Conservation (phyloP, 2,888 invertebrate genomes). For the Tribolium freemani region DNA sequence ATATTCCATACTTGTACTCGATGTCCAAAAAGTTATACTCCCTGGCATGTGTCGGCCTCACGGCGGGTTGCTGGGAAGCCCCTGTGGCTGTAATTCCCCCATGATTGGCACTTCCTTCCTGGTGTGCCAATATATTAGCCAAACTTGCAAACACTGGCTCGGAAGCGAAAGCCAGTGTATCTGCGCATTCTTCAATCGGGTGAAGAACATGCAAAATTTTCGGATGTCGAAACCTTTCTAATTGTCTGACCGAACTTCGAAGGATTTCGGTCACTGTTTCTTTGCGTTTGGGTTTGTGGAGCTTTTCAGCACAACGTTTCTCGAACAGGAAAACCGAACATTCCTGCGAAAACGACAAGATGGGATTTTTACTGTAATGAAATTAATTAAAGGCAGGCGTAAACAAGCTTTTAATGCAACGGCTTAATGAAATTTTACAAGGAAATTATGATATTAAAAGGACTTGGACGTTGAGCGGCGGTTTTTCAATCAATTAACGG, state of each 20-base stretch:
- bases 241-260: slow-evolving; percentile 81
- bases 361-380: slow-evolving; percentile 10
- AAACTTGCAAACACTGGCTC: slow-evolving; percentile 92
- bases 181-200: slow-evolving; percentile 84
- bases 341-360: slow-evolving; percentile 76
- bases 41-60: slow-evolving; percentile 77
- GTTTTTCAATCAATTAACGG: not conserved
- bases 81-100: slow-evolving; percentile 67
- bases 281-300: slow-evolving; percentile 92
- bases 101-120: slow-evolving; percentile 73
- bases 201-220: slow-evolving; percentile 81
- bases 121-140: slow-evolving; percentile 88
- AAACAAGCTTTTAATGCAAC: slow-evolving; percentile 25
- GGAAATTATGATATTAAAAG: slow-evolving; percentile 3
- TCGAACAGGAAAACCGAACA: slow-evolving; percentile 95
- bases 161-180: slow-evolving; percentile 94
- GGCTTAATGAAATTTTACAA: slow-evolving; percentile 22
- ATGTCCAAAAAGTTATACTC: slow-evolving; percentile 92
- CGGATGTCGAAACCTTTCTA: slow-evolving; percentile 89
- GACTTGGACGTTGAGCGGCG: not conserved
- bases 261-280: slow-evolving; percentile 93
- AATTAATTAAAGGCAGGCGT: slow-evolving; percentile 24
- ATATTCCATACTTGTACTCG: slow-evolving; percentile 92
- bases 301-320: slow-evolving; percentile 91
- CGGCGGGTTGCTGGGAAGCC: slow-evolving; percentile 65